Percentiles rank a stretch among this genome's conserved stretches.
phyloP scores from a whole-genome alignment of 2,797 vertebrate genomes.

The Hippopotamyrus pictus region DNA sequence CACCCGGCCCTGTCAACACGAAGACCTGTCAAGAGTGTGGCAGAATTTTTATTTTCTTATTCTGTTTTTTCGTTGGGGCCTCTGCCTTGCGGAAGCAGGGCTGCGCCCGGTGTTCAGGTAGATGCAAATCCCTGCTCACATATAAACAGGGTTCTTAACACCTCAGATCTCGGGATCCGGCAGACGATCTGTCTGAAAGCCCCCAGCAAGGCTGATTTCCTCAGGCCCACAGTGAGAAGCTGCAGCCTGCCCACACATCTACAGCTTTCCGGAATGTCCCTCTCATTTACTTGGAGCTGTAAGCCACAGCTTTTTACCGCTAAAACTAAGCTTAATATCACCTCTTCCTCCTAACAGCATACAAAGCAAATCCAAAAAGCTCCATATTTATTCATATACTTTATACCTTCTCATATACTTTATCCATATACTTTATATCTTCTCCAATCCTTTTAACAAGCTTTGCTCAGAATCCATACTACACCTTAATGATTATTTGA shows the following conservation, averaged over 20 bases:
- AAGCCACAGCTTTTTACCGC: neutral
- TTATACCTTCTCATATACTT: neutral
- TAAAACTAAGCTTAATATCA: neutral
- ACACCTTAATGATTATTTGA: neutral
- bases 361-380: neutral
- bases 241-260: neutral
- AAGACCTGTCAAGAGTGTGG: neutral
- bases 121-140: neutral
- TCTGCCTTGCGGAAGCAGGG: neutral
- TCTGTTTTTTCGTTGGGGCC: neutral
- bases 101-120: neutral
- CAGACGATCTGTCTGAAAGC: neutral
- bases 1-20: neutral
- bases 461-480: neutral
- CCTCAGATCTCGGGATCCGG: neutral
- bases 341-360: neutral
- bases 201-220: neutral
- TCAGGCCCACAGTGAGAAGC: neutral
- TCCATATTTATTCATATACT: neutral
- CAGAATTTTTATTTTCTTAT: neutral
- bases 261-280: neutral
- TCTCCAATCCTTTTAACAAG: neutral
- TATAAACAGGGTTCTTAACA: neutral
- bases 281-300: neutral
- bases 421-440: neutral